These are phyloP conservation scores for Periophthalmus modestus DNA, from an alignment of 2,113 vertebrate genomes.

Conservation along the genomic window DNA sequence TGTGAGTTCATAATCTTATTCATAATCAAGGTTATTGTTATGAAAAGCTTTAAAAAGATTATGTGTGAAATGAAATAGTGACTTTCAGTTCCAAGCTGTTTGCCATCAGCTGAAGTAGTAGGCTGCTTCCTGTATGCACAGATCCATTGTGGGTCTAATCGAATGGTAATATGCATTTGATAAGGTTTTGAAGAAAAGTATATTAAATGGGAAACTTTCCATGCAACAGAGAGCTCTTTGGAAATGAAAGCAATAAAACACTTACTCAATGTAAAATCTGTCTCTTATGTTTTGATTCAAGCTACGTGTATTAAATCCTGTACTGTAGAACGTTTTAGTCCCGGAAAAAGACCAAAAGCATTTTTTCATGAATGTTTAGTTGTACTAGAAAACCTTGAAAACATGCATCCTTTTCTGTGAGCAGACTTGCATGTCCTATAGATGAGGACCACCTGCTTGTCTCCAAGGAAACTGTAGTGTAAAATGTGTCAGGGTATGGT, in stretches of 20 bases:
- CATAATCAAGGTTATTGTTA: constrained; percentile 54
- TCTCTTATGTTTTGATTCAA: constrained; percentile 3
- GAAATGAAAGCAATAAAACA: constrained; percentile 80
- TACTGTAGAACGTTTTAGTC: no score
- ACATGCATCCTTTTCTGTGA: no score
- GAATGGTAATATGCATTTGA: constrained; percentile 63
- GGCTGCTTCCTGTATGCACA: constrained; percentile 46
- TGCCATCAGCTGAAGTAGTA: constrained; percentile 40
- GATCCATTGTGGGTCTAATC: constrained; percentile 50
- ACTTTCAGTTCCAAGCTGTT: constrained; percentile 62
- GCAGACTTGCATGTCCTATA: no score
- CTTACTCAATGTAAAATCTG: constrained; percentile 40
- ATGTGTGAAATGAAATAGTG: constrained; percentile 55
- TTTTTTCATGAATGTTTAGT: no score
- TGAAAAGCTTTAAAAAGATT: constrained; percentile 67
- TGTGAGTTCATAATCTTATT: constrained; percentile 49
- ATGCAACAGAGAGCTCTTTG: constrained; percentile 65
- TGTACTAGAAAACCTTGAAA: no score
- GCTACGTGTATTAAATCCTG: background rate
- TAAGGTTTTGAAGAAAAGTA: constrained; percentile 57
- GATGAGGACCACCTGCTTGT: no score
- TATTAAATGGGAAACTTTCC: constrained; percentile 56
- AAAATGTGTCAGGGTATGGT: no score
- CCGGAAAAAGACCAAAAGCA: no score
- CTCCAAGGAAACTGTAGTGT: no score